Evolutionary conservation across 2,888 invertebrate species (phyloP), one percentile per base, ranked within the genome.

Genomic region (Dascillus cervinus): DNA sequence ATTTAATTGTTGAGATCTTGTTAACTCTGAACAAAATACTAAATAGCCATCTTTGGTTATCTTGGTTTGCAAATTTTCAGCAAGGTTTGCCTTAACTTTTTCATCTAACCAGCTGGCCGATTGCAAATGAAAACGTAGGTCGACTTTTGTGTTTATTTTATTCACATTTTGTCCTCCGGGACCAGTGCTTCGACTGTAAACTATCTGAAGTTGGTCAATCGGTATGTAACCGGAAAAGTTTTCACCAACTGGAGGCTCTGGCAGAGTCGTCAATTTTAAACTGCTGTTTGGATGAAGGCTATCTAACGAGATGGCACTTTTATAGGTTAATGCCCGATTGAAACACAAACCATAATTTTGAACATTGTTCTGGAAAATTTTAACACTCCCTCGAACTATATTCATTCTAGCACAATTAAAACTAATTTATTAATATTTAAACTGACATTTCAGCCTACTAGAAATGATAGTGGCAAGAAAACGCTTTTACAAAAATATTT

Each of bases 151-250:
- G 53, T 88, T 88, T 0, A 87, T 83, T 70, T 82, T 82, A 61
- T 97, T 90, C 3, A 95, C 94, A 70, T 95, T 83, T 63, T 95
- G 94, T 19, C 96, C 96, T 1, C 96, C 96, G 0, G 96, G 89
- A 1, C 94, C 96, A 6, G 85, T 79, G 55, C 92, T 90, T 41
- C 79, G 75, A 43, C 81, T 79, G 57, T 87, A 90, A 2, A 78
- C 81, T 13, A 96, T 78, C 19, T 83, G 69, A 13, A 97, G 58
- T 58, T 88, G 73, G 13, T 91, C 82, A 44, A 85, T 58, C 0
- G 85, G 85, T 47, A 86, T 81, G 43, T 68, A 83, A 1, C 86
- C 87, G 32, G 65, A 69, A 53, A 82, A 82, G 47, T 67, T 65
- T 22, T 67, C 69, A n/a, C n/a, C 60, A 45, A 70, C 67, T 19